Evolutionary conservation across 2,113 vertebrate species (phyloP).

Genomic region (Emydocephalus ijimae): DNA sequence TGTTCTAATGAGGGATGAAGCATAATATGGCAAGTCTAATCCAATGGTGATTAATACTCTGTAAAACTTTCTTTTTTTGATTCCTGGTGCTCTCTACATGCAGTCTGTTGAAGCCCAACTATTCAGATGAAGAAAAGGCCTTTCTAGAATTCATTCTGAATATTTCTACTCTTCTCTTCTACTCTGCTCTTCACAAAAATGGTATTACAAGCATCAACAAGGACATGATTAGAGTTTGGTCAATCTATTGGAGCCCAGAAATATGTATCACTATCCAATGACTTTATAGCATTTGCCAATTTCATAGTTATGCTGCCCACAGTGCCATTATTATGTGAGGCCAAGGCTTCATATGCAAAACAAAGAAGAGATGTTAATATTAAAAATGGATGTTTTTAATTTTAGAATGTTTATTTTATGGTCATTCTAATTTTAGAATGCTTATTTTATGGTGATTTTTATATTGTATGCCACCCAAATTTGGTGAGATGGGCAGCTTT

Average conservation of each 20-base stretch:
- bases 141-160: background rate
- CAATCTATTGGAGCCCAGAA: background rate
- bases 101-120: no score
- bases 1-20: background rate
- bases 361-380: background rate
- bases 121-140: background rate
- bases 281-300: background rate
- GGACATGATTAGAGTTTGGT: background rate
- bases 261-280: background rate
- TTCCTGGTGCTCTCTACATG: background rate
- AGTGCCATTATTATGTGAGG: no score
- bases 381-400: background rate
- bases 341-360: background rate
- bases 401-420: background rate
- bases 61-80: no score
- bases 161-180: background rate
- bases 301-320: background rate
- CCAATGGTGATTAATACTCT: no score
- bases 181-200: background rate
- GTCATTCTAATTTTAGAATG: background rate
- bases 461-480: background rate
- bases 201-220: background rate
- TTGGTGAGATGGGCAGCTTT: background rate
- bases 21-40: background rate
- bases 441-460: background rate